Base-by-base conservation (phyloP, 2,888 invertebrate genomes). In the Elysia crispata region DNA sequence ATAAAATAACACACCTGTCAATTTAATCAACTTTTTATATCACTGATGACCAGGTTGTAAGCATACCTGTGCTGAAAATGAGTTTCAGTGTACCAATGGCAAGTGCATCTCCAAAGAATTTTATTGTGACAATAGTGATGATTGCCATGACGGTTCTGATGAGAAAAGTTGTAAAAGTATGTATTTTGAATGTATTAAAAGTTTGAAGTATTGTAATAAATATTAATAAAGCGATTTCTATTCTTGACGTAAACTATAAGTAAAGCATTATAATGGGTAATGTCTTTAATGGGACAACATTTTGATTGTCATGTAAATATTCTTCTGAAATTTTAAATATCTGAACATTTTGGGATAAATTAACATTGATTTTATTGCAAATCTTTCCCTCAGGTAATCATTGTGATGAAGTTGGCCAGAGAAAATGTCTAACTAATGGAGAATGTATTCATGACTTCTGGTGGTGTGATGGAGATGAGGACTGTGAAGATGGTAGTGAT, bases 391-490 rank as follows among this genome's bases (percentile, higher is more conserved):
- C n/a, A 41, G 41, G 11, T 41, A 41, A 23, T 41, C 69, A 54
- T 5, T 78, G 78, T 31, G 30, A 18, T 15, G n/a, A 28, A 0
- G n/a, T 49, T 0, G 73, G 64, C 64, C 62, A 73, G 49, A 74
- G n/a, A 15, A 50, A 54, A 66, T 79, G 79, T 23, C 20, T 31
- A 54, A 67, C n/a, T n/a, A n/a, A 79, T 76, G 79, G 81, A 15
- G 78, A 79, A 28, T 90, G 90, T 81, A 86, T 90, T 25, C 81
- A 81, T 18, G 49, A 18, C 20, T 54, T 78, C 15, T 89, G 88
- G 88, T 54, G 77, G 18, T 90, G 90, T 85, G 89, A 89, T 83
- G 86, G 85, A 0, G 85, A 86, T 31, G 66, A 41, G n/a, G 90
- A 89, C 81, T 89, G 90, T 76, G 54, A 79, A 0, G 87, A 89